phyloP scores from a whole-genome alignment of 2,797 vertebrate species.

The Eulemur coronatus region DNA sequence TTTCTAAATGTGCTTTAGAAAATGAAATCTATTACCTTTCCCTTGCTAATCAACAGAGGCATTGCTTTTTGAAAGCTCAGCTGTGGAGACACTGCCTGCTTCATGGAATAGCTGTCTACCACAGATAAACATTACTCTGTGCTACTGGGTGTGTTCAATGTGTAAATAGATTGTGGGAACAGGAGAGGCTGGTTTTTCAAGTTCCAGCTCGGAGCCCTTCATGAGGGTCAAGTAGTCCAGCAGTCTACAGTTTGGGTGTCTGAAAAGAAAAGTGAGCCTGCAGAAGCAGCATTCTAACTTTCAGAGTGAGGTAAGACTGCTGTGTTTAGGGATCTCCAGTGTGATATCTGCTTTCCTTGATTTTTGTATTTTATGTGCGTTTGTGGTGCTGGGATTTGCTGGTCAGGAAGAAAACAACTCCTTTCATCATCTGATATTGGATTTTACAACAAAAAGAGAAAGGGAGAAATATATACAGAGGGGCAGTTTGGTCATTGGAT shows the following conservation, averaged over 20 bases:
- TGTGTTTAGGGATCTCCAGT: background rate
- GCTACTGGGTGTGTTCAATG: conserved; percentile 74
- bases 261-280: conserved; percentile 40
- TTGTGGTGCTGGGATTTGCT: background rate
- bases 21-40: conserved; percentile 47
- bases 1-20: background rate
- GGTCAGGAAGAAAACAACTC: conserved; percentile 16
- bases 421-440: background rate
- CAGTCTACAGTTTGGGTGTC: conserved; percentile 46
- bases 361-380: conserved; percentile 12
- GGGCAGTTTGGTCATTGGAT: background rate
- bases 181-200: conserved; percentile 83
- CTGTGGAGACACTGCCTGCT: conserved; percentile 63
- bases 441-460: conserved; percentile 17
- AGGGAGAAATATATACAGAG: background rate
- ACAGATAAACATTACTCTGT: conserved; percentile 70
- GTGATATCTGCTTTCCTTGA: background rate
- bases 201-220: conserved; percentile 65
- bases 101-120: conserved; percentile 53
- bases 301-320: conserved; percentile 61
- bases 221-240: conserved; percentile 30
- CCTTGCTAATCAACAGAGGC: background rate
- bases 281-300: background rate
- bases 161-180: conserved; percentile 77
- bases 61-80: background rate